Base-by-base conservation (phyloP, 2,797 vertebrate genomes). In the Corythornis leucogaster region DNA sequence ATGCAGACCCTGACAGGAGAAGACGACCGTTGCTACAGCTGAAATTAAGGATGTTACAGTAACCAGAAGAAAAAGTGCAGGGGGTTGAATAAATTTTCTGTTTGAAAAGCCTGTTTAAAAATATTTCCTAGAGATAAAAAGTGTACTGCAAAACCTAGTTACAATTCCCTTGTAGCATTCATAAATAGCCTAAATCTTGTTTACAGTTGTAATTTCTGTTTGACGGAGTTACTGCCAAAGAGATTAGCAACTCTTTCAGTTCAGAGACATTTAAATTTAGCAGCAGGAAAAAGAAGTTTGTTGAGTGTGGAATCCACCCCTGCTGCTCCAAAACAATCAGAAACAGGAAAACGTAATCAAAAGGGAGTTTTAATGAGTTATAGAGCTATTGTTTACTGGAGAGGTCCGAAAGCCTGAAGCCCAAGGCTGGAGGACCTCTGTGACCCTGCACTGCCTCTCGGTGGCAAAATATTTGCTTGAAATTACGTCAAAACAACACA, bases 271-370 rank as follows among this genome's bases (percentile, higher is more conserved):
- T 97, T 98, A 98, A 98, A 97, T 98, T 97, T 97, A 98, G 97
- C 95, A 94, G 89, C 96, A 97, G 97, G 97, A 97, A 97, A 95
- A 97, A 97, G 97, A 97, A 95, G 96, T 98, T 98, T 97, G 97
- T 98, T 97, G 97, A 97, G 96, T 78, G 75, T 92, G 96, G 96
- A 92, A 97, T 98, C 92, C 75, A 97, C 95, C 94, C 97, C 97
- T 98, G 94, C 92, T 96, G 95, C 96, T 97, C 97, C 85, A 97
- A 98, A 98, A 98, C 97, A 98, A 98, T 98, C 98, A 98, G 98
- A 98, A 96, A 98, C 98, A 98, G 98, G 98, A 99, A 99, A 97
- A 97, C 97, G 97, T 98, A 97, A 98, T 98, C 98, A 97, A 96
- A 98, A 97, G 98, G 96, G 97, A 98, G 98, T 97, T 98, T 97